Evolutionary conservation across 2,797 vertebrate genomes (phyloP).

Genomic region (Phalanger gymnotis): DNA sequence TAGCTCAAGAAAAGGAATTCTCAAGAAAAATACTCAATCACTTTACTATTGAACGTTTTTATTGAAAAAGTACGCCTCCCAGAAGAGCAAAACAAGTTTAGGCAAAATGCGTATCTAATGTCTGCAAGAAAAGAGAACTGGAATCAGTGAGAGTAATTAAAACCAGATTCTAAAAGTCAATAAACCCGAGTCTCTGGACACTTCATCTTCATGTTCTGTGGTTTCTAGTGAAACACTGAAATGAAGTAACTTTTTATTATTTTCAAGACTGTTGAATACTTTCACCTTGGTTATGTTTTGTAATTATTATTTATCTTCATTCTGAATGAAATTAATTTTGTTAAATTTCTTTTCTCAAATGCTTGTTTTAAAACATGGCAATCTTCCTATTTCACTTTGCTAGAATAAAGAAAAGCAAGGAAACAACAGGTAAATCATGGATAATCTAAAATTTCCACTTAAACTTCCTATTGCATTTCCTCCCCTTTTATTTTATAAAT

Average conservation of each 20-base stretch:
- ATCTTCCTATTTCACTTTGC: slow-evolving; percentile 9
- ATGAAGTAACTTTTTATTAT: slow-evolving; percentile 62
- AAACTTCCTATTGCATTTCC: slow-evolving; percentile 11
- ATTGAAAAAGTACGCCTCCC: slow-evolving; percentile 52
- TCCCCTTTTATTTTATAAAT: slow-evolving; percentile 30
- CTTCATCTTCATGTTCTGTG: slow-evolving; percentile 30
- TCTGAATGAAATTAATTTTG: slow-evolving; percentile 45
- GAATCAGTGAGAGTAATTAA: slow-evolving; percentile 52
- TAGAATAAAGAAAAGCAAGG: slow-evolving; percentile 33
- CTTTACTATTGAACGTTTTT: slow-evolving; percentile 29
- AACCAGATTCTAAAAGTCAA: slow-evolving; percentile 61
- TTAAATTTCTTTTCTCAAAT: slow-evolving; percentile 31
- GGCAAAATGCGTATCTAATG: slow-evolving; percentile 41
- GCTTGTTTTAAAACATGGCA: slow-evolving; percentile 34
- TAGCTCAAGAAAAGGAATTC: slow-evolving; percentile 41
- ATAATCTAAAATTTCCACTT: slow-evolving; percentile 42
- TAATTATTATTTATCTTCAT: slow-evolving; percentile 28
- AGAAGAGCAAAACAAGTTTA: slow-evolving; percentile 57
- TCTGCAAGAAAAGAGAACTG: slow-evolving; percentile 43
- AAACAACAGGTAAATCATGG: neutral
- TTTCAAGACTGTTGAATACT: slow-evolving; percentile 44
- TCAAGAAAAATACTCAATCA: slow-evolving; percentile 57
- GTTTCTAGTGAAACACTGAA: slow-evolving; percentile 70
- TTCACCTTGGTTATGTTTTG: slow-evolving; percentile 55
- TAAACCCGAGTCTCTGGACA: slow-evolving; percentile 50